Evolutionary conservation across 1,140 invertebrate genomes (phyloP), one percentile per base, ranked within the genome.

Genomic region (Aphelenchoides fujianensis): DNA sequence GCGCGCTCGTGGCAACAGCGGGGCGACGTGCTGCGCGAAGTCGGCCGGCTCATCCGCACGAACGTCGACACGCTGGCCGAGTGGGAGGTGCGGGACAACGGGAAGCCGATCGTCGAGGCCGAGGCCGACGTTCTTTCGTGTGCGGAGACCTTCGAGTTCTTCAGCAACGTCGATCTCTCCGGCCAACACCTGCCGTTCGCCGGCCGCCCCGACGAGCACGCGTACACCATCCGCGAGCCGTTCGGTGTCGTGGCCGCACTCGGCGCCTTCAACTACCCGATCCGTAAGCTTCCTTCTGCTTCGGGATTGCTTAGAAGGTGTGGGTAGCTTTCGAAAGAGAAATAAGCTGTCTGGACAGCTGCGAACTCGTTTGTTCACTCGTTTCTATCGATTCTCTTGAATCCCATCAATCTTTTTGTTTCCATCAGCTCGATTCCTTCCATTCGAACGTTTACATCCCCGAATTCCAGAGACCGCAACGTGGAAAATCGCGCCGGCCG

Each of bases 231-330:
- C 19, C 74, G 87, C 34, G 87, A 89, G 77, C 87, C 88, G 16
- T 74, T 88, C 2, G 88, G 88, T 2, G 87, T 89, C n/a, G 80
- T 82, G 63, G 80, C 82, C 0, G n/a, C n/a, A n/a, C n/a, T 75
- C 41, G 88, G 88, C 2, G 88, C 88, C 0, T 89, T 88, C 88
- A 89, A 89, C 77, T 89, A 88, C 72, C 88, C 88, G 12, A 86
- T 89, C 68, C n/a, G n/a, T n/a, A n/a, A n/a, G n/a, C n/a, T n/a
- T n/a, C n/a, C n/a, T n/a, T n/a, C n/a, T n/a, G n/a, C n/a, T n/a
- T n/a, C n/a, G n/a, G n/a, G n/a, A n/a, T n/a, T n/a, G n/a, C n/a
- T n/a, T n/a, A n/a, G n/a, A n/a, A n/a, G n/a, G n/a, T n/a, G n/a
- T n/a, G n/a, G n/a, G n/a, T n/a, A n/a, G n/a, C n/a, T n/a, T n/a